A percentile compares a stretch with the other conserved stretches of the same genome.
Conservation (phyloP, 2,888 invertebrate genomes). For the Calliscelio sp. region DNA sequence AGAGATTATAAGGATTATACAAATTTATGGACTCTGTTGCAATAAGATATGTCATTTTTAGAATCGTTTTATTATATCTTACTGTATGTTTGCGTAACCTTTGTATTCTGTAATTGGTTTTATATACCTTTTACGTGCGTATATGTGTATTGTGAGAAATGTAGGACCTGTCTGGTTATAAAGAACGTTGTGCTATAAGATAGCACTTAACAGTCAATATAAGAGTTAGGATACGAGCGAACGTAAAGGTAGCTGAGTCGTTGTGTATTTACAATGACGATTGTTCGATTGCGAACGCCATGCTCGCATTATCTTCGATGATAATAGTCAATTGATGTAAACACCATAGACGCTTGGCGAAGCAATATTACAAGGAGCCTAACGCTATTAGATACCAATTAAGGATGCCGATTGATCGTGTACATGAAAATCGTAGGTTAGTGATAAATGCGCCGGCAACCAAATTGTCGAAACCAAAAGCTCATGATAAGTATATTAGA, state of each 20-base stretch:
- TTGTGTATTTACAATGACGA: conserved; percentile 66
- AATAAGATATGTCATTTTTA: conserved; percentile 61
- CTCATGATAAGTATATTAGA: conserved; percentile 78
- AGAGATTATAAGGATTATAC: conserved; percentile 65
- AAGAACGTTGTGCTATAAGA: conserved; percentile 29
- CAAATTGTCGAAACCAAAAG: conserved; percentile 57
- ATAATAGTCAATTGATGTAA: conserved; percentile 83
- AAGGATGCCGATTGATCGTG: conserved; percentile 74
- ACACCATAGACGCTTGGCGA: conserved; percentile 80
- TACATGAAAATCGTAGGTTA: conserved; percentile 70
- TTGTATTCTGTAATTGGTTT: conserved; percentile 16
- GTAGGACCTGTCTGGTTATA: conserved; percentile 14
- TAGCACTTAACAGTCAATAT: conserved; percentile 67
- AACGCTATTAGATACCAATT: conserved; percentile 74
- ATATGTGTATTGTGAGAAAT: conserved; percentile 23
- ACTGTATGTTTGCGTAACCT: conserved; percentile 24
- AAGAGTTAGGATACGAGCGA: conserved; percentile 53
- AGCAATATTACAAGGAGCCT: conserved; percentile 78
- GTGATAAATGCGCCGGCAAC: conserved; percentile 48
- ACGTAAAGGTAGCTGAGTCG: conserved; percentile 63
- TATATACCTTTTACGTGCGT: conserved; percentile 35
- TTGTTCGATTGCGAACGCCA: conserved; percentile 57
- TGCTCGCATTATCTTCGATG: conserved; percentile 65
- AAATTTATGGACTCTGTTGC: conserved; percentile 34
- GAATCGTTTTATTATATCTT: conserved; percentile 15